phyloP scores from a whole-genome alignment of 2,888 invertebrate genomes.

The Horisme vitalbata region DNA sequence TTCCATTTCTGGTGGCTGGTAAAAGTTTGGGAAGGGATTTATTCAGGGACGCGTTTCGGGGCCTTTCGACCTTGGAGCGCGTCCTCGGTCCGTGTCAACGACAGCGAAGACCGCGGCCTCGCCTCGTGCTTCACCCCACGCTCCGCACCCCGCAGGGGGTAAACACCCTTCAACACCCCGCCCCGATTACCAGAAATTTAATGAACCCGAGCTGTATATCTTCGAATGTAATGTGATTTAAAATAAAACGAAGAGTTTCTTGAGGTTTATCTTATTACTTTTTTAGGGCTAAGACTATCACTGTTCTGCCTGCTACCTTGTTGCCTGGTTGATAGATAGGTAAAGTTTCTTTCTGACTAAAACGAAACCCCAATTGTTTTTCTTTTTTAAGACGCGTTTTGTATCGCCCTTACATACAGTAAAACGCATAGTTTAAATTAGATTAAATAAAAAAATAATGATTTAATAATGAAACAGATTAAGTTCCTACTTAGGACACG shows the following conservation, averaged over 20 bases:
- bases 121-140: conserved; percentile 46
- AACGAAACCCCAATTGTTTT: no score
- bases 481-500: no score
- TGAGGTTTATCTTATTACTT: neutral
- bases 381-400: no score
- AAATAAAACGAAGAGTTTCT: conserved; percentile 6
- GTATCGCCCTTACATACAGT: no score
- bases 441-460: no score
- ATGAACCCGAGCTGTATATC: conserved; percentile 40
- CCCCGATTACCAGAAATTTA: conserved; percentile 56
- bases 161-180: conserved; percentile 34
- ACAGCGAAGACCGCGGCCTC: conserved; percentile 62
- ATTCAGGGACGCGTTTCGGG: conserved; percentile 49
- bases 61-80: conserved; percentile 67
- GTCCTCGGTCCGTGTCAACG: conserved; percentile 77
- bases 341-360: no score
- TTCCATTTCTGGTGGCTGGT: conserved; percentile 35
- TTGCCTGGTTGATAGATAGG: no score
- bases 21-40: conserved; percentile 44
- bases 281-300: no score
- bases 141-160: conserved; percentile 32
- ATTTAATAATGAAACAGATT: no score
- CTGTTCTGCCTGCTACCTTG: no score
- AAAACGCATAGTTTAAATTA: no score
- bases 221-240: conserved; percentile 3